Conservation (phyloP, 2,888 invertebrate genomes). For the Bursaphelenchus okinawaensis region DNA sequence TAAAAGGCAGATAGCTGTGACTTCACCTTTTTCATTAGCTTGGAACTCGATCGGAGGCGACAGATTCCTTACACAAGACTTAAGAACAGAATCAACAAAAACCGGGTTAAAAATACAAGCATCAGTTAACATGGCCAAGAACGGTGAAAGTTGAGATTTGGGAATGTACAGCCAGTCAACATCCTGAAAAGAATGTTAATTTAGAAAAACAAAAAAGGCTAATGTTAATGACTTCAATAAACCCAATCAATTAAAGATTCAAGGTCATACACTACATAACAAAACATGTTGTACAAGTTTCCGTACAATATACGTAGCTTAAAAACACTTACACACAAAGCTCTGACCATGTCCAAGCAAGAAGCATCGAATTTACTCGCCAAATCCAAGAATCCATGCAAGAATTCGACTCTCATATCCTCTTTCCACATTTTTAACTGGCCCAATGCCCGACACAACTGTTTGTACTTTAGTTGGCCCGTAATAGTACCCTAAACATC, state of each 20-base stretch:
- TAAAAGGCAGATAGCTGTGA: neutral
- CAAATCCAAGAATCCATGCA: conserved; percentile 36
- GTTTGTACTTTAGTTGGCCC: conserved; percentile 29
- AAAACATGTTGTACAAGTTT: no score
- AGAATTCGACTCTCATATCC: conserved; percentile 26
- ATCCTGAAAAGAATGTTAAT: conserved; percentile 6
- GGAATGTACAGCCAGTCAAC: conserved; percentile 3
- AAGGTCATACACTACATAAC: no score
- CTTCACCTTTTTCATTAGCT: neutral
- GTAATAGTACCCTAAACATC: conserved; percentile 31
- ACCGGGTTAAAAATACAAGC: neutral
- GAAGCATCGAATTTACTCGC: conserved; percentile 34
- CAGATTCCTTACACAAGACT: neutral
- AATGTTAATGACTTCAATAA: no score
- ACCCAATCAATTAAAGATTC: no score
- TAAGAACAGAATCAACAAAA: neutral
- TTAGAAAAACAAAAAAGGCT: neutral
- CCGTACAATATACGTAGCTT: no score
- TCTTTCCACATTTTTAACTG: conserved; percentile 34
- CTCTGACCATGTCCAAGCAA: conserved; percentile 31
- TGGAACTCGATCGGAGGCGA: neutral
- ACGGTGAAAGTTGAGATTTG: neutral
- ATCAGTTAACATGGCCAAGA: neutral
- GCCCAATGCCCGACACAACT: conserved; percentile 37
- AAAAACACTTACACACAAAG: conserved; percentile 36